A percentile compares a stretch with the other conserved stretches of the same genome.
These are phyloP conservation scores for Notamacropus eugenii DNA, from an alignment of 2,797 vertebrate species.

Conservation along the genomic window DNA sequence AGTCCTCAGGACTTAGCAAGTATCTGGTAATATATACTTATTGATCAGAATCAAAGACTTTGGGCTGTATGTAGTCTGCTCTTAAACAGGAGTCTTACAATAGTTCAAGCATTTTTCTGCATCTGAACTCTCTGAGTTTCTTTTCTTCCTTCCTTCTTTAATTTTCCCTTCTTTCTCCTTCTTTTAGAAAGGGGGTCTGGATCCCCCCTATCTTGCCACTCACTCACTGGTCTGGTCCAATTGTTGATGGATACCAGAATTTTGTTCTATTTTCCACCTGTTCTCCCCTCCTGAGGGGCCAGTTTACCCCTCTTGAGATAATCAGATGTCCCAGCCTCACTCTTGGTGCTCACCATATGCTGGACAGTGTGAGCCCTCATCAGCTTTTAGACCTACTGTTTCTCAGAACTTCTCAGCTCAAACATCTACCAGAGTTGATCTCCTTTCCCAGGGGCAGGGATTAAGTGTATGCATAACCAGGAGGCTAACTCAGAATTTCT, in stretches of 20 bases:
- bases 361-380: background rate
- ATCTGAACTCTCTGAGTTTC: background rate
- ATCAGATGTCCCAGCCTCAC: background rate
- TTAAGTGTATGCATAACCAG: background rate
- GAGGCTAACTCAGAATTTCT: background rate
- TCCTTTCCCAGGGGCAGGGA: background rate
- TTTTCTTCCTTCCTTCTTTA: too few species aligned
- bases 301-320: background rate
- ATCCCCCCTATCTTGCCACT: background rate
- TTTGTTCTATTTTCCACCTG: background rate
- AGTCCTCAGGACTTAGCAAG: background rate
- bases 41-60: background rate
- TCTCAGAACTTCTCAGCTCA: background rate
- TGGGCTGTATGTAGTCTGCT: background rate
- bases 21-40: background rate
- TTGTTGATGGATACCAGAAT: background rate
- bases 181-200: background rate
- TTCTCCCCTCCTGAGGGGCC: too few species aligned
- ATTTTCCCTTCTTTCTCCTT: too few species aligned
- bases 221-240: background rate
- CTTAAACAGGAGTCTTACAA: background rate
- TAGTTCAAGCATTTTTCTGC: background rate
- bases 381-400: background rate
- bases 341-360: background rate
- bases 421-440: background rate